A percentile compares a stretch with the other conserved stretches of the same genome.
Conservation (phyloP, 2,113 vertebrate genomes). For the Microtus richardsoni region DNA sequence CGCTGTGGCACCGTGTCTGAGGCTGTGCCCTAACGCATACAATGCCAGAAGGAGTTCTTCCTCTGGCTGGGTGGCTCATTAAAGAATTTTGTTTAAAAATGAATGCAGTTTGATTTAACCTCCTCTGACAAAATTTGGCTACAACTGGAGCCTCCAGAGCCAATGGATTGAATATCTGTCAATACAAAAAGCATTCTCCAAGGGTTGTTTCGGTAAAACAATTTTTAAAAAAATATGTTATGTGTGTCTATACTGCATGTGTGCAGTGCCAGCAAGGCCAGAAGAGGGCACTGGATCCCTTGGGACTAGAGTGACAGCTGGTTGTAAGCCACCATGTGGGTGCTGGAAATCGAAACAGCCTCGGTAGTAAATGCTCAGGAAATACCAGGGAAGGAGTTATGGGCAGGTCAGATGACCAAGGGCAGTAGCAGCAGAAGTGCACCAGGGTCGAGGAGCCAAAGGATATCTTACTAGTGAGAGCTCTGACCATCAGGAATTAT, state of each 20-base stretch:
- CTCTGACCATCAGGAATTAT: not conserved
- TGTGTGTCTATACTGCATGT: not conserved
- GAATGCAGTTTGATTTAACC: not conserved
- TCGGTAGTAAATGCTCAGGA: not conserved
- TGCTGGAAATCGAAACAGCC: not conserved
- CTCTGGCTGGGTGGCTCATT: not conserved
- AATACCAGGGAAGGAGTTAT: not conserved
- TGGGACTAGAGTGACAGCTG: not conserved
- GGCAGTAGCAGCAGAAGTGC: not conserved
- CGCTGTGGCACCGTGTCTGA: rapidly evolving
- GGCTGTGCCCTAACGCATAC: not conserved
- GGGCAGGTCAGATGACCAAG: not conserved
- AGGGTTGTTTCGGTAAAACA: not conserved
- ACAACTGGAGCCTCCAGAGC: not conserved
- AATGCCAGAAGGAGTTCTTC: not conserved
- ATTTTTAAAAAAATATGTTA: not conserved
- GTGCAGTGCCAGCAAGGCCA: not conserved
- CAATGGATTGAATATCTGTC: not conserved
- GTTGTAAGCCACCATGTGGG: not conserved
- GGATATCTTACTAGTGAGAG: not conserved
- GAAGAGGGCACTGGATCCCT: not conserved
- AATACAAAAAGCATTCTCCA: not conserved
- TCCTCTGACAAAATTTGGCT: not conserved
- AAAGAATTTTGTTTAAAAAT: constrained; percentile 40
- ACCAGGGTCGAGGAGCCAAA: not conserved